Evolutionary conservation across 1,140 invertebrate species (phyloP).

Genomic region (Lamellibrachia luymesi): DNA sequence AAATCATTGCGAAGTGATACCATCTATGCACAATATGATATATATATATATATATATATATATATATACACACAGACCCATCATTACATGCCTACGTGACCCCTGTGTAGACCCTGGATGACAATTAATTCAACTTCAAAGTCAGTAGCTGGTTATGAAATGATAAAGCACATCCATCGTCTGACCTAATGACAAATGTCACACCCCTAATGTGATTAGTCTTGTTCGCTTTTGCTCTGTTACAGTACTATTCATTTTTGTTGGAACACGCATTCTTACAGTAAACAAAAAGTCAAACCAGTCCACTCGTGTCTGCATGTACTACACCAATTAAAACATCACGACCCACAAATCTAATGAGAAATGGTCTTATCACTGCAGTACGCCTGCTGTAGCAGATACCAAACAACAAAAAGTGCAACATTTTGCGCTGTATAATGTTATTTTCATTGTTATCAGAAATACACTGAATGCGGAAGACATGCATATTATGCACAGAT

Average conservation of each 20-base stretch:
- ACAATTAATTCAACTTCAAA: neutral
- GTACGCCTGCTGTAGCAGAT: neutral
- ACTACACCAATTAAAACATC: neutral
- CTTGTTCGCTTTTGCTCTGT: neutral
- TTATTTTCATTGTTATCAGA: neutral
- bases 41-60: too few relatives aligned
- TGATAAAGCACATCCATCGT: neutral
- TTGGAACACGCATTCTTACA: neutral
- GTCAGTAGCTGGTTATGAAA: neutral
- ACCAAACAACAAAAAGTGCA: neutral
- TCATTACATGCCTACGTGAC: neutral
- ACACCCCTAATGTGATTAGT: neutral
- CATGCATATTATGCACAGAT: neutral
- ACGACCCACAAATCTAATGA: neutral
- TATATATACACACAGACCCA: neutral
- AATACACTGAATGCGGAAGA: neutral
- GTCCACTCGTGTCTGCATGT: neutral
- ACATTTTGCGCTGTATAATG: neutral
- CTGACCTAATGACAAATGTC: neutral
- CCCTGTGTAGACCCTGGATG: neutral
- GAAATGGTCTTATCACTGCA: neutral
- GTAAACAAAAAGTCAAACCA: neutral
- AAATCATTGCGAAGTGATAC: neutral
- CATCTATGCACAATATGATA: neutral
- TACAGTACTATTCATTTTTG: neutral